phyloP scores from a whole-genome alignment of 2,888 invertebrate species.

The Nymphalis c-album region DNA sequence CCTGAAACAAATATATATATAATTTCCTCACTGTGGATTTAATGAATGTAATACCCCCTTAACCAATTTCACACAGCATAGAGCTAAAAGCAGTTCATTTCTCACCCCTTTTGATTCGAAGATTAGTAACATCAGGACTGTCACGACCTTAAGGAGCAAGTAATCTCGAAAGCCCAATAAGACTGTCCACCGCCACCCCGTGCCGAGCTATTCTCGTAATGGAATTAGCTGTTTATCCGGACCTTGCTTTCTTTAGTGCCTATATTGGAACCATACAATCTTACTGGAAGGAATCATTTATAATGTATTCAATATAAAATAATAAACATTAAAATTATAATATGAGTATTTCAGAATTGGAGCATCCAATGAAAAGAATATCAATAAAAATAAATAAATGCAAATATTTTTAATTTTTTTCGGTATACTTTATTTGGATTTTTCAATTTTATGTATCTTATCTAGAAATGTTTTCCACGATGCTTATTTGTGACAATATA shows the following conservation, averaged over 20 bases:
- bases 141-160: conserved; percentile 38
- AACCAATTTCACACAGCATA: neutral
- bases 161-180: conserved; percentile 41
- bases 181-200: conserved; percentile 48
- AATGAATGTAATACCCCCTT: neutral
- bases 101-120: conserved; percentile 29
- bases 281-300: conserved; percentile 25
- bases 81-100: conserved; percentile 17
- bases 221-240: conserved; percentile 61
- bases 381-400: too few species aligned
- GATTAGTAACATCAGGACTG: conserved; percentile 30
- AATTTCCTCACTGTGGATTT: too few species aligned
- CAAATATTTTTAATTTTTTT: too few species aligned
- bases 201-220: conserved; percentile 56
- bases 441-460: too few species aligned
- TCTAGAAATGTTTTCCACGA: too few species aligned
- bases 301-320: neutral
- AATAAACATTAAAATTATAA: too few species aligned
- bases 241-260: conserved; percentile 41
- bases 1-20: too few species aligned
- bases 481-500: too few species aligned
- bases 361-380: too few species aligned
- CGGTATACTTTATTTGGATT: too few species aligned
- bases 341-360: too few species aligned
- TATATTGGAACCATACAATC: conserved; percentile 30